phyloP scores from a whole-genome alignment of 2,888 invertebrate genomes.

The Heliothis peltigera region DNA sequence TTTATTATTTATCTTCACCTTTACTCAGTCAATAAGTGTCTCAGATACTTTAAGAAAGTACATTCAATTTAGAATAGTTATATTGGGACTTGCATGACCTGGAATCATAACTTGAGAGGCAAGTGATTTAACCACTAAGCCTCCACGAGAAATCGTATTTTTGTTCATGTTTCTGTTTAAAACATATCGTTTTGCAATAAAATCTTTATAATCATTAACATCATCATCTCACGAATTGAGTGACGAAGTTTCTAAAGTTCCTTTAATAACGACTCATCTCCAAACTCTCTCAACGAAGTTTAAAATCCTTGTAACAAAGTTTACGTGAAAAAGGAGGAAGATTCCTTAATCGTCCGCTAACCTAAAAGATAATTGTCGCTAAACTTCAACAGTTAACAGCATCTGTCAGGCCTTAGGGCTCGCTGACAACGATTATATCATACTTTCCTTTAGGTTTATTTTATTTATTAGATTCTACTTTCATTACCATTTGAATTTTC shows the following conservation, averaged over 20 bases:
- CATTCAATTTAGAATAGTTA: too few relatives aligned
- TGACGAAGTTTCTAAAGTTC: constrained; percentile 30
- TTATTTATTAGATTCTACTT: background rate
- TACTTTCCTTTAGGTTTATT: background rate
- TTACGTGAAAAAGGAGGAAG: constrained; percentile 49
- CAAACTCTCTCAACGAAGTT: constrained; percentile 37
- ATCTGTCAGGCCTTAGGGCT: constrained; percentile 63
- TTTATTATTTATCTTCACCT: too few relatives aligned
- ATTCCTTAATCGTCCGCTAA: constrained; percentile 63
- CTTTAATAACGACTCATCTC: constrained; percentile 32
- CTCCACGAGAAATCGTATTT: background rate
- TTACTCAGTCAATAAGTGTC: too few relatives aligned
- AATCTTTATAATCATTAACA: constrained; percentile 35
- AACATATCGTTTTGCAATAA: constrained; percentile 10
- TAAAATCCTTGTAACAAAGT: constrained; percentile 47
- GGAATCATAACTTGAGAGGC: too few relatives aligned
- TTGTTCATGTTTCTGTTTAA: background rate
- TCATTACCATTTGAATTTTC: too few relatives aligned
- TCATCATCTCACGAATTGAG: constrained; percentile 24
- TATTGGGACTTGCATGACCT: too few relatives aligned
- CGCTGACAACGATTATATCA: constrained; percentile 16
- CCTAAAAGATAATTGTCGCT: constrained; percentile 70
- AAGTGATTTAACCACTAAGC: too few relatives aligned
- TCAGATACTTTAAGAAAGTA: too few relatives aligned
- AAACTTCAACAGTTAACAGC: constrained; percentile 75